Evolutionary conservation across 2,888 invertebrate genomes (phyloP), one percentile per base, ranked within the genome.

Genomic region (Drepanosiphum platanoidis): DNA sequence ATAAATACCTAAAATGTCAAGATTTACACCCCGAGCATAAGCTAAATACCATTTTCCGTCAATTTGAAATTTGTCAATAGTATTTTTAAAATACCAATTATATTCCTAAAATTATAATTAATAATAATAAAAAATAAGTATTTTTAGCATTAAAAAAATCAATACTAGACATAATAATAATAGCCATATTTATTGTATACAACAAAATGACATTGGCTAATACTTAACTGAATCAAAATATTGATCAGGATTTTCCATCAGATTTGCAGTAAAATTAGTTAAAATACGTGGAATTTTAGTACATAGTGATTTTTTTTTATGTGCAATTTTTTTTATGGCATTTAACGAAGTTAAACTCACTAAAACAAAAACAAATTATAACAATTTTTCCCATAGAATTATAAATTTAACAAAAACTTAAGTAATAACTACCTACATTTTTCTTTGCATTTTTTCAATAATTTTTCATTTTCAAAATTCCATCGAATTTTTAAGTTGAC

Each of bases 31-130:
- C 30, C 75, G 52, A 18, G 68, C 84, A 84, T 66, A 84, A 52
- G 52, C 84, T 68, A 84, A 84, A 39, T 39, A 77, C 75, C 66
- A 75, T 68, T 84, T 68, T 58, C 68, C 68, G 58, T 84, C 58
- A 27, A 84, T 68, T 66, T 77, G 32, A 75, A 46, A 75, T 66
- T 84, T 84, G 3, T 84, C 75, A n/a, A 84, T 27, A 30, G 68
- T 68, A 68, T 84, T 84, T n/a, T 77, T 58, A 52, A 68, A 77
- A 84, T 84, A 84, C 84, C 84, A 84, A 84, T 84, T 84, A 52
- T 22, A 75, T 3, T 72, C 72, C 84, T 84, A 30, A 36, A 75
- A 75, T 46, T 42, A 71, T 32, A 71, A 58, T 77, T 18, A 22
- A 71, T 30, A 32, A 32, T 42, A 22, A 5, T n/a, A 27, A 58